Conservation (phyloP, 2,797 vertebrate genomes). For the Sylvia borin region DNA sequence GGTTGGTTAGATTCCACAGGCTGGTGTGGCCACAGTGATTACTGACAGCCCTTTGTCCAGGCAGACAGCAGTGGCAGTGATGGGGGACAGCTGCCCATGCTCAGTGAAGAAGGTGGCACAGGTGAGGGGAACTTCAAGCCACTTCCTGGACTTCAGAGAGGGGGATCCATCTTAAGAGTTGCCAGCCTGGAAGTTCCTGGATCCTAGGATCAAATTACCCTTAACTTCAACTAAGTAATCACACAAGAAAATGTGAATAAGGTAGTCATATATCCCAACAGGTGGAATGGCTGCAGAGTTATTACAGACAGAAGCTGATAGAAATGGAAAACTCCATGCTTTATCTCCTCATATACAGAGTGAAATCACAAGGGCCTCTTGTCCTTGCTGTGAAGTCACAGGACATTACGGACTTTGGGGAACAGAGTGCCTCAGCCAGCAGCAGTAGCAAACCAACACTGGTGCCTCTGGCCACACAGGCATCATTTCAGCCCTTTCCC, state of each 20-base stretch:
- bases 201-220: not conserved
- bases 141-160: not conserved
- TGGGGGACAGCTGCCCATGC: not conserved
- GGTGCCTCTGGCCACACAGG: accelerated
- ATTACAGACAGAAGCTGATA: not conserved
- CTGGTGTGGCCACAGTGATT: accelerated
- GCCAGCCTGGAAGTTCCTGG: not conserved
- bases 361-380: not conserved
- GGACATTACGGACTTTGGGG: not conserved
- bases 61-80: accelerated
- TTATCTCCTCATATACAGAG: not conserved
- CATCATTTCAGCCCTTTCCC: not conserved
- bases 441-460: not conserved
- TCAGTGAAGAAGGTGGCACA: not conserved
- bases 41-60: not conserved
- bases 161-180: not conserved
- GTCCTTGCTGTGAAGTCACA: not conserved
- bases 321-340: not conserved
- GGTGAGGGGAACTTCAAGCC: not conserved
- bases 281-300: not conserved
- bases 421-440: accelerated
- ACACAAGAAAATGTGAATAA: not conserved
- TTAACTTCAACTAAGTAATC: not conserved
- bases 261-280: not conserved
- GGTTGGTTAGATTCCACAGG: accelerated